Conservation (phyloP, 2,113 vertebrate species). For the Campylomormyrus numenius region DNA sequence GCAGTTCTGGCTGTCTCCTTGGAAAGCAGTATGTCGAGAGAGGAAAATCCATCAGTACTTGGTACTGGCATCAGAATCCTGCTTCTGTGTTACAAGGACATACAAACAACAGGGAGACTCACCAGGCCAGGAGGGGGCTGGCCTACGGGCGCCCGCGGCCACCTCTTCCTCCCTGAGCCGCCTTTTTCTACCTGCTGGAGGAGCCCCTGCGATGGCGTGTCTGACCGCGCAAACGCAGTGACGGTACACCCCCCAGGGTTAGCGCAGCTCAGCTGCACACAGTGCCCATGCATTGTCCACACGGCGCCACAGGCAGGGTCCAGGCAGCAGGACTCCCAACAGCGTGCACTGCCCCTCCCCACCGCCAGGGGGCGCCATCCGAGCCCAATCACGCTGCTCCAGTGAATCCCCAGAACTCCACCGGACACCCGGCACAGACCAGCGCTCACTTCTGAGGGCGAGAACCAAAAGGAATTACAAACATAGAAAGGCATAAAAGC, state of each 20-base stretch:
- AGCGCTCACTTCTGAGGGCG: slow-evolving; percentile 41
- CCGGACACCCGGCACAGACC: slow-evolving; percentile 58
- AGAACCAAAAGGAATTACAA: not conserved
- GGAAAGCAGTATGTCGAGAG: slow-evolving; percentile 2
- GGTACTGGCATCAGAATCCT: not conserved
- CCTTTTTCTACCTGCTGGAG: slow-evolving; percentile 56
- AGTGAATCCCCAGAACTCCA: slow-evolving; percentile 60
- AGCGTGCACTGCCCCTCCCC: slow-evolving; percentile 46
- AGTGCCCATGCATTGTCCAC: slow-evolving; percentile 60
- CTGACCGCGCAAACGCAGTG: slow-evolving; percentile 45
- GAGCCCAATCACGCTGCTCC: slow-evolving; percentile 51
- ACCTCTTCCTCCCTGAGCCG: slow-evolving; percentile 23
- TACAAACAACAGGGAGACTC: not conserved
- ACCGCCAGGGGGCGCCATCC: slow-evolving; percentile 58
- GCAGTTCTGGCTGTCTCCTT: not conserved
- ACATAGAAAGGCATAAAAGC: not conserved
- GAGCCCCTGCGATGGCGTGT: slow-evolving; percentile 56
- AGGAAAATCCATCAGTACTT: not conserved
- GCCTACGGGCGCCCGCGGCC: slow-evolving; percentile 4
- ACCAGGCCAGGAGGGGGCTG: slow-evolving; percentile 23
- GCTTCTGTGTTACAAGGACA: not conserved
- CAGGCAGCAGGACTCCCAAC: slow-evolving; percentile 64
- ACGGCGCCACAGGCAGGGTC: slow-evolving; percentile 54
- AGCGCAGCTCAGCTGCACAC: slow-evolving; percentile 57
- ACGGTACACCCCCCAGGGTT: slow-evolving; percentile 43